Conservation (phyloP, 2,797 vertebrate species). For the Acomys russatus region DNA sequence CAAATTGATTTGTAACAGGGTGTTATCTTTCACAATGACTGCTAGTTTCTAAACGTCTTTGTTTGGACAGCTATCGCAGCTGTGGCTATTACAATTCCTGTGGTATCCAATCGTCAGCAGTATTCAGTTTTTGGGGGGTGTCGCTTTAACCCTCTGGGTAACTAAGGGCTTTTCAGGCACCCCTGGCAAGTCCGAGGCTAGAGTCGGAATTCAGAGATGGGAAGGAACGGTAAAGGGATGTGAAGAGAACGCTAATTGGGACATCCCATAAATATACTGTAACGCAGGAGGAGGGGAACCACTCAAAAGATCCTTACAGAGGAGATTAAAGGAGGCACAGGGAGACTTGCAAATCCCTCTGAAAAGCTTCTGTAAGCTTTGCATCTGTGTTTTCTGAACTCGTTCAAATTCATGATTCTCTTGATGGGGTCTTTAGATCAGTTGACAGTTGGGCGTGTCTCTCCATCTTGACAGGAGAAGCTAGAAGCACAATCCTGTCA, state of each 20-base stretch:
- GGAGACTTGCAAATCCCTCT: not conserved
- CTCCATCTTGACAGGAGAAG: not conserved
- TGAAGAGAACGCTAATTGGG: not conserved
- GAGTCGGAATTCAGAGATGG: slow-evolving; percentile 53
- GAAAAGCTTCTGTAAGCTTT: not conserved
- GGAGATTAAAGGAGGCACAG: slow-evolving; percentile 37
- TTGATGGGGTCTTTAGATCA: not conserved
- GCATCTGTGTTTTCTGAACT: not conserved
- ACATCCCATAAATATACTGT: not conserved
- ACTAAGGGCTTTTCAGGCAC: slow-evolving; percentile 63
- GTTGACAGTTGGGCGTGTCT: not conserved
- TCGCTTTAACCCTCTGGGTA: slow-evolving; percentile 60
- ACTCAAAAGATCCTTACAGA: not conserved
- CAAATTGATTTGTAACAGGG: slow-evolving; percentile 60
- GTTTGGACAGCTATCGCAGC: slow-evolving; percentile 43
- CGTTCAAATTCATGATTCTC: not conserved
- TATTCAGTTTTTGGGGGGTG: slow-evolving; percentile 42
- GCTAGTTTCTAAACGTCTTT: slow-evolving; percentile 54
- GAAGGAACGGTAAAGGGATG: slow-evolving; percentile 8
- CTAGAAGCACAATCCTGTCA: not conserved
- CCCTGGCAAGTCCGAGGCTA: slow-evolving; percentile 24
- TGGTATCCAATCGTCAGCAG: slow-evolving; percentile 66
- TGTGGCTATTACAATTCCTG: slow-evolving; percentile 42
- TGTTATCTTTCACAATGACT: slow-evolving; percentile 43
- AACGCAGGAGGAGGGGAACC: not conserved